Percentiles rank a stretch among this genome's conserved stretches.
These are phyloP conservation scores for Cristatella mucedo DNA, from an alignment of 2,888 invertebrate genomes.

Conservation along the genomic window DNA sequence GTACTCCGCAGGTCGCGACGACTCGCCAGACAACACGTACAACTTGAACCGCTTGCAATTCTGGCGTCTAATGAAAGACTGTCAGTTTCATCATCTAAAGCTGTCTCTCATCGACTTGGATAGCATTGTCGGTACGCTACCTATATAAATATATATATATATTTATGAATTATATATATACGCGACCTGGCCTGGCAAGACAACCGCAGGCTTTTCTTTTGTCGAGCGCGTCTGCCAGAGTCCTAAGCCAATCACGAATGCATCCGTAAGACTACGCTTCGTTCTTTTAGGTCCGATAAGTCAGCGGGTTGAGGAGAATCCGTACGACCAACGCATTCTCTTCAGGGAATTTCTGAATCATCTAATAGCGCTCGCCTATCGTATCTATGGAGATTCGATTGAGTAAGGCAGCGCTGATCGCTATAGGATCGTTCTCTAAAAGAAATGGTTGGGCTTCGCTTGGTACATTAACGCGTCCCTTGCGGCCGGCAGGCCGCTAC, in stretches of 20 bases:
- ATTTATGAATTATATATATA: too few relatives aligned
- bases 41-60: conserved; percentile 37
- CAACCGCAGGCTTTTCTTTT: too few relatives aligned
- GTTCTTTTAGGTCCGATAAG: conserved; percentile 6
- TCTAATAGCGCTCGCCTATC: conserved; percentile 28
- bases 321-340: conserved; percentile 31
- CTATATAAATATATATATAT: too few relatives aligned
- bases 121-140: conserved; percentile 23
- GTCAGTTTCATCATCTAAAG: conserved; percentile 26
- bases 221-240: too few relatives aligned
- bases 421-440: background rate
- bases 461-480: too few relatives aligned
- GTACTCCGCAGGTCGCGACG: too few relatives aligned
- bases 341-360: conserved; percentile 34
- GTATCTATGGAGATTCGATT: conserved; percentile 16
- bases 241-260: too few relatives aligned
- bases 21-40: conserved; percentile 36
- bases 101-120: conserved; percentile 33
- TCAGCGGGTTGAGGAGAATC: conserved; percentile 23
- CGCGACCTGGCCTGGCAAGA: too few relatives aligned
- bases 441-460: too few relatives aligned
- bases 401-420: background rate
- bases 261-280: background rate
- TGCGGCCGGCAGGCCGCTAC: too few relatives aligned
- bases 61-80: conserved; percentile 38